Conservation (phyloP, 2,888 invertebrate genomes). For the Latheticus oryzae region DNA sequence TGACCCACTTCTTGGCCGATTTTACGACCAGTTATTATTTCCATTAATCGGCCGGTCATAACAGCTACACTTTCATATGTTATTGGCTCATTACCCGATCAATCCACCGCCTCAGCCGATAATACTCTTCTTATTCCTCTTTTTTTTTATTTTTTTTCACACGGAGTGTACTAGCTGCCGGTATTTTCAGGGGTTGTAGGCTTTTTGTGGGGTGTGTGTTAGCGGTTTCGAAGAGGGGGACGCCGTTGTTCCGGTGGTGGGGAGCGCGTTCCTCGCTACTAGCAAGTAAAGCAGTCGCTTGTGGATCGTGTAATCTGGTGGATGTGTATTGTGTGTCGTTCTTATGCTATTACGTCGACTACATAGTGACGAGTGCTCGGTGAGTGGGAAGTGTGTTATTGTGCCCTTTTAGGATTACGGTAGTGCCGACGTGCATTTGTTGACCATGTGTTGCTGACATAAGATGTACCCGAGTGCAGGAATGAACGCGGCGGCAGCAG, state of each 20-base stretch:
- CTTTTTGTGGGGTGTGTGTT: slow-evolving; percentile 65
- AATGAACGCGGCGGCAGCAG: slow-evolving; percentile 88
- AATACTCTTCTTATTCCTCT: too few species aligned
- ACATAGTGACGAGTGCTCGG: slow-evolving; percentile 13
- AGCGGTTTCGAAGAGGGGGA: slow-evolving; percentile 62
- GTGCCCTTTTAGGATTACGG: slow-evolving; percentile 34
- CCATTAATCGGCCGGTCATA: slow-evolving; percentile 39
- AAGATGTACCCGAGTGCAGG: slow-evolving; percentile 88
- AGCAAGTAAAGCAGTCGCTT: slow-evolving; percentile 58
- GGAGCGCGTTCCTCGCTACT: too few species aligned
- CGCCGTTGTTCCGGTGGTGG: slow-evolving; percentile 50
- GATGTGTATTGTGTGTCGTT: slow-evolving; percentile 42
- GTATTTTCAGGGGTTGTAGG: slow-evolving; percentile 65
- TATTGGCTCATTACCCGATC: slow-evolving; percentile 49
- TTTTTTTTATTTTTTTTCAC: slow-evolving; percentile 50
- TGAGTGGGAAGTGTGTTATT: slow-evolving; percentile 21
- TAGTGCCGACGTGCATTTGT: slow-evolving; percentile 42
- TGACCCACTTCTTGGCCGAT: slow-evolving; percentile 54
- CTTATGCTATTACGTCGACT: not conserved
- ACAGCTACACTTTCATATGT: slow-evolving; percentile 36
- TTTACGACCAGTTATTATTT: slow-evolving; percentile 41
- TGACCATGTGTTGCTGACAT: slow-evolving; percentile 64
- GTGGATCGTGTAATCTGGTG: slow-evolving; percentile 55
- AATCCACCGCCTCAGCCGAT: slow-evolving; percentile 44
- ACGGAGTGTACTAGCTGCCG: slow-evolving; percentile 57